Percentiles rank a stretch among this genome's conserved stretches.
Conservation (phyloP, 2,797 vertebrate species). For the Ctenosaura bakeri region DNA sequence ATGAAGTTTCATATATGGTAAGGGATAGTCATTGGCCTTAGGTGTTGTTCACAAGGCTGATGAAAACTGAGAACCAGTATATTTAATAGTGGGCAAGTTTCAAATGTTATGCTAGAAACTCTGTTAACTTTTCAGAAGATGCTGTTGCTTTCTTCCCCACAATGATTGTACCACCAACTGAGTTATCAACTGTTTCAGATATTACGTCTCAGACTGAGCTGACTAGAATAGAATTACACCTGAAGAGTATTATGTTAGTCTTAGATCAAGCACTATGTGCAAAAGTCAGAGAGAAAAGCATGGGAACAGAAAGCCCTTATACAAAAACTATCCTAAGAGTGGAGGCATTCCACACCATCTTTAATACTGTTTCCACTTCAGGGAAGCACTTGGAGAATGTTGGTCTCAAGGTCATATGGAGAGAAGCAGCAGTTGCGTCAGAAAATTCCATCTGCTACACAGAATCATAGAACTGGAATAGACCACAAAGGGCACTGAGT, state of each 20-base stretch:
- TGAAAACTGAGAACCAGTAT: background rate
- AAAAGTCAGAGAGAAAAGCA: background rate
- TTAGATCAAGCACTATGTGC: background rate
- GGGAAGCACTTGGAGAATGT: too few species aligned
- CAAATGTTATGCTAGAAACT: background rate
- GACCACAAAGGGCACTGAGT: too few species aligned
- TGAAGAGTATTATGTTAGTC: background rate
- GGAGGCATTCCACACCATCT: background rate
- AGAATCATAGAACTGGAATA: too few species aligned
- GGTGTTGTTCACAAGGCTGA: background rate
- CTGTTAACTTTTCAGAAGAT: background rate
- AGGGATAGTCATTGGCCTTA: too few species aligned
- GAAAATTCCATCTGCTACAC: background rate
- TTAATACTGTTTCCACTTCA: background rate
- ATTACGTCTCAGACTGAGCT: background rate
- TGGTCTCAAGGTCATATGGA: background rate
- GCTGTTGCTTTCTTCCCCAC: background rate
- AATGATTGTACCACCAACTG: background rate
- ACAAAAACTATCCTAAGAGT: background rate
- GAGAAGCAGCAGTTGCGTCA: background rate
- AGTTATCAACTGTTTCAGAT: background rate
- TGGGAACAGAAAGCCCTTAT: background rate
- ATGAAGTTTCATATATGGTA: background rate
- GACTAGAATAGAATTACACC: background rate
- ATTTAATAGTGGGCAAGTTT: background rate